A percentile compares a stretch with the other conserved stretches of the same genome.
Conservation (phyloP, 1,140 invertebrate genomes). For the Ectropis grisescens region DNA sequence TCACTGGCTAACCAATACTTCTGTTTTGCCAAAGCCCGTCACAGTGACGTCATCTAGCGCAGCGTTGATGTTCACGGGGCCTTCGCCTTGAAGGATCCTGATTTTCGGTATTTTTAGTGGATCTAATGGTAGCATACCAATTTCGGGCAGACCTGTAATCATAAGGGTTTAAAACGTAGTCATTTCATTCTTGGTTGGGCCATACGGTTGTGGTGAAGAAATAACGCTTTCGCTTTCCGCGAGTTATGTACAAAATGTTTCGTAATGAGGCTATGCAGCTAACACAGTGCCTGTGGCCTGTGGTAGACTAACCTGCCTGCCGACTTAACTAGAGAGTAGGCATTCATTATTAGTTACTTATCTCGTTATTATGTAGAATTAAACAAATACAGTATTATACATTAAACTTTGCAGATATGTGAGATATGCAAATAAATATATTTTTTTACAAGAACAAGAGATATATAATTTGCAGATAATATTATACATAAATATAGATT, state of each 20-base stretch:
- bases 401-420: too few species aligned
- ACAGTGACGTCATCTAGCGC: conserved; percentile 76
- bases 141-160: conserved; percentile 67
- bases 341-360: too few species aligned
- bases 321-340: too few species aligned
- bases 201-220: conserved; percentile 44
- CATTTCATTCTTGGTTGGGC: conserved; percentile 18
- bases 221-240: conserved; percentile 63
- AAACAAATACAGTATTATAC: too few species aligned
- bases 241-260: conserved; percentile 53
- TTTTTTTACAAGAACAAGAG: too few species aligned
- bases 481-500: too few species aligned
- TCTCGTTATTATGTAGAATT: too few species aligned
- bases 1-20: conserved; percentile 74
- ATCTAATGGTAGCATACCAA: conserved; percentile 73
- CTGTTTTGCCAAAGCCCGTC: conserved; percentile 73
- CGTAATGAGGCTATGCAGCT: conserved; percentile 56
- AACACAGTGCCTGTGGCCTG: conserved; percentile 23
- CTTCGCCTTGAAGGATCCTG: conserved; percentile 76
- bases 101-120: conserved; percentile 76
- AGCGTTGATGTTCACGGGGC: conserved; percentile 77
- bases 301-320: too few species aligned
- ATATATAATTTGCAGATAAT: too few species aligned
- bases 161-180: not conserved
- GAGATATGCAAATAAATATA: too few species aligned